A percentile compares a stretch with the other conserved stretches of the same genome.
phyloP scores from a whole-genome alignment of 2,113 vertebrate species.

The Meleagris gallopavo region DNA sequence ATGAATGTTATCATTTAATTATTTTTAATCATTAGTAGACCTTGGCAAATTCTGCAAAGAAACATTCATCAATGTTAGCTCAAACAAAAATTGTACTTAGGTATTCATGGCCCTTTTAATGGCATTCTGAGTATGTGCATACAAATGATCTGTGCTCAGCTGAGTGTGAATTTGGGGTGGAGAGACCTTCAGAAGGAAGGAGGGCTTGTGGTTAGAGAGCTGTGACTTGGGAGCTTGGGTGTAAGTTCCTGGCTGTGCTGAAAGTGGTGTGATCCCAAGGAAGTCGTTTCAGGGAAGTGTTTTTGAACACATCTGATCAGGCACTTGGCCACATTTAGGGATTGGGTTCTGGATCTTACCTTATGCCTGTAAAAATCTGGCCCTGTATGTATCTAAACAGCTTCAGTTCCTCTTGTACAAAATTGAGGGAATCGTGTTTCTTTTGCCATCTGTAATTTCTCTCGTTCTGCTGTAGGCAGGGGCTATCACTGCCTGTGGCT shows the following conservation, averaged over 20 bases:
- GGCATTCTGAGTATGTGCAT: neutral
- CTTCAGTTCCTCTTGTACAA: neutral
- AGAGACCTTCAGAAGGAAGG: neutral
- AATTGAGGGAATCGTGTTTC: neutral
- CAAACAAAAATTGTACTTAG: neutral
- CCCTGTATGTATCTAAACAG: neutral
- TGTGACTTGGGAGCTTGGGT: neutral
- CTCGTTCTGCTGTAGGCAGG: neutral
- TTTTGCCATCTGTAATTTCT: neutral
- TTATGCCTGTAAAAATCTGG: neutral
- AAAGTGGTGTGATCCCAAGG: neutral
- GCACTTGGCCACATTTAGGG: neutral
- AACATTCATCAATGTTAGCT: neutral
- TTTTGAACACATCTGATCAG: neutral
- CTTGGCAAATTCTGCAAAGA: neutral
- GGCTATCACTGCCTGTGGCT: neutral
- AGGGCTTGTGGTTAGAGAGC: neutral
- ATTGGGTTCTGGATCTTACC: neutral
- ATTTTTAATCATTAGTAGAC: neutral
- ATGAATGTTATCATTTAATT: conserved; percentile 21
- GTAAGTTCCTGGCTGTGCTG: neutral
- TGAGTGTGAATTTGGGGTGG: rapidly evolving
- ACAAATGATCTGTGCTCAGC: neutral
- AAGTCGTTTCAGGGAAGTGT: neutral
- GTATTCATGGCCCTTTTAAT: neutral